Evolutionary conservation across 2,113 vertebrate species (phyloP).

Genomic region (Corythornis madagascariensis): DNA sequence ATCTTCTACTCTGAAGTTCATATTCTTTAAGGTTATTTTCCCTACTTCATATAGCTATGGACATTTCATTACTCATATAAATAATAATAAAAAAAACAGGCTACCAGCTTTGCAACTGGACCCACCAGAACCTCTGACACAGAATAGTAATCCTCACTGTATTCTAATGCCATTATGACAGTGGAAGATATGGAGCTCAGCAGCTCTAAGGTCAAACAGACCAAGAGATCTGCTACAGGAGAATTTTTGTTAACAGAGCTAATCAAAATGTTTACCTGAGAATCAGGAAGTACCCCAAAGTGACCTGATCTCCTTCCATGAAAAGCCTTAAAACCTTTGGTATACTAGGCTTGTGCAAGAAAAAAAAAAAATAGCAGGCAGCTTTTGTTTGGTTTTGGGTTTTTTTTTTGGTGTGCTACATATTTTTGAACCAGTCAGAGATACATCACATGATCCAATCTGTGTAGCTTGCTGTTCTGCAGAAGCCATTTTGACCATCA

Average conservation of each 20-base stretch:
- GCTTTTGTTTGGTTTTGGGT: neutral
- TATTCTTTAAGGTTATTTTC: neutral
- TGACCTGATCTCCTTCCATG: neutral
- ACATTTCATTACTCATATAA: neutral
- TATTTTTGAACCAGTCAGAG: neutral
- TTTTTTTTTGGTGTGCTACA: accelerated
- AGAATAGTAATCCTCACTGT: neutral
- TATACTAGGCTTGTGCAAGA: neutral
- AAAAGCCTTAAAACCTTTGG: neutral
- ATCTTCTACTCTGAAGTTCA: neutral
- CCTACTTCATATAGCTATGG: neutral
- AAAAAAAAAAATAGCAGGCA: neutral
- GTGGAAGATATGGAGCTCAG: neutral
- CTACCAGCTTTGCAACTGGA: neutral
- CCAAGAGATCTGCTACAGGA: neutral
- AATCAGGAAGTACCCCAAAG: neutral
- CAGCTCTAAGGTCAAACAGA: neutral
- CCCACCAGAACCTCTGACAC: neutral
- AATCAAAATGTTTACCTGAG: neutral
- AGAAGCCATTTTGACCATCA: neutral
- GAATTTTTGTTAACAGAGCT: neutral
- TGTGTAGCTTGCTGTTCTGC: neutral
- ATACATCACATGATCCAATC: neutral
- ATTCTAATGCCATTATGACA: neutral
- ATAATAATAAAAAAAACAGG: neutral